Base-by-base conservation (phyloP, 1,140 invertebrate species). In the Drosophila murphyi region DNA sequence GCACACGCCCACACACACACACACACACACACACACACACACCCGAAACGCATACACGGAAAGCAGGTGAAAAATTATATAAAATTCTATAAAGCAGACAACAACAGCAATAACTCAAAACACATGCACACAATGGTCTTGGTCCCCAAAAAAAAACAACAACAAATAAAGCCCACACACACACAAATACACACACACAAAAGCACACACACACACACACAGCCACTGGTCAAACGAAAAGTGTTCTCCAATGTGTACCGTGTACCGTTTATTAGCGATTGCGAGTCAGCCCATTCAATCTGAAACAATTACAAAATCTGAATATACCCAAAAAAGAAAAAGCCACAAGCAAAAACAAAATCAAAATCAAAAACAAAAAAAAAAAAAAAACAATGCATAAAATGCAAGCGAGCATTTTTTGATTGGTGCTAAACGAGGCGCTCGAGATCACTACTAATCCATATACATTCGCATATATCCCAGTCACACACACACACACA, bases 371-470 rank as follows among this genome's bases (percentile, higher is more conserved):
- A 20, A 20, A 39, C 55, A 55, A 28, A 6, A 55, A 55, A 39
- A 6, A 4, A 1, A 32, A 54, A 4, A 5, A 43, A 10, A 34
- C 20, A 64, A 43, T 12, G 43, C 31, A 45, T 10, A 59, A 61
- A 48, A 61, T 6, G 4, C 57, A 61, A 57, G 43, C 45, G 63
- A 51, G 35, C 52, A 31, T 20, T 20, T 10, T 41, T 45, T 48
- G 12, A 56, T 31, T 67, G 32, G 8, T 32, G 39, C 39, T n/a
- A 31, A 59, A 39, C 6, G 12, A 73, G 54, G 56, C 50, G 43
- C 56, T 61, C 61, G 12, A 54, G 41, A 52, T 68, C 74, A 60
- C 52, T 65, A 63, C 64, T 60, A 67, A 59, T 72, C n/a, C 56
- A 50, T 50, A 57, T 50, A 61, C 45, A 67, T 65, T 62, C 39